A percentile compares a stretch with the other conserved stretches of the same genome.
phyloP scores from a whole-genome alignment of 2,113 vertebrate species.

The Circaetus gallicus region DNA sequence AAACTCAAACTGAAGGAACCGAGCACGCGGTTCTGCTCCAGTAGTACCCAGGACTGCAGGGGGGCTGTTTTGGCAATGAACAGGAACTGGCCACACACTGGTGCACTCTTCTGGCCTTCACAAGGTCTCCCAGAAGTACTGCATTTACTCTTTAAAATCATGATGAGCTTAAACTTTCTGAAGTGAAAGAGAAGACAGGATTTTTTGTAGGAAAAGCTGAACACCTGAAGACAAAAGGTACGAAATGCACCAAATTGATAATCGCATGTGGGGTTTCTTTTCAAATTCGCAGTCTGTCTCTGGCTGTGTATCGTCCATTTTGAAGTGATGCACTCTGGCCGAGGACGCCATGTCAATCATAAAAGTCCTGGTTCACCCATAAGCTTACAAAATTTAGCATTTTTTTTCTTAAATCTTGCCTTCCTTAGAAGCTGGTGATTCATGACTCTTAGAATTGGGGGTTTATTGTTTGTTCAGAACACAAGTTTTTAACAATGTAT shows the following conservation, averaged over 20 bases:
- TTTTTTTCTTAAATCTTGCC: neutral
- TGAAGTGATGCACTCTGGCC: neutral
- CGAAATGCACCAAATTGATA: neutral
- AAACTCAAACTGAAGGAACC: neutral
- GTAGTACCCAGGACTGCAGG: fast-evolving
- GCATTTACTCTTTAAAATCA: neutral
- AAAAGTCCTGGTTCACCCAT: neutral
- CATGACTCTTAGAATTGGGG: neutral
- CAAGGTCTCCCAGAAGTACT: neutral
- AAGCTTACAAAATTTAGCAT: neutral
- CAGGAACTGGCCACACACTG: neutral
- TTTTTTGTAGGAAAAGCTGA: neutral
- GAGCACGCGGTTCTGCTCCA: fast-evolving
- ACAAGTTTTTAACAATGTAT: neutral
- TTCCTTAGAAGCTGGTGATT: neutral
- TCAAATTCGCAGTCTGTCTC: neutral
- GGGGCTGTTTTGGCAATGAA: fast-evolving
- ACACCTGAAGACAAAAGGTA: neutral
- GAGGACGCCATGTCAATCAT: fast-evolving
- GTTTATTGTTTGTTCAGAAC: neutral
- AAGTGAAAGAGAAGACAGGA: neutral
- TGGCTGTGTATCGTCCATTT: neutral
- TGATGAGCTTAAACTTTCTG: neutral
- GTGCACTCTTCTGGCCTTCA: neutral
- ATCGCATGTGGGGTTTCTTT: fast-evolving